Base-by-base conservation (phyloP, 2,888 invertebrate species). In the Scaptomyza parva region DNA sequence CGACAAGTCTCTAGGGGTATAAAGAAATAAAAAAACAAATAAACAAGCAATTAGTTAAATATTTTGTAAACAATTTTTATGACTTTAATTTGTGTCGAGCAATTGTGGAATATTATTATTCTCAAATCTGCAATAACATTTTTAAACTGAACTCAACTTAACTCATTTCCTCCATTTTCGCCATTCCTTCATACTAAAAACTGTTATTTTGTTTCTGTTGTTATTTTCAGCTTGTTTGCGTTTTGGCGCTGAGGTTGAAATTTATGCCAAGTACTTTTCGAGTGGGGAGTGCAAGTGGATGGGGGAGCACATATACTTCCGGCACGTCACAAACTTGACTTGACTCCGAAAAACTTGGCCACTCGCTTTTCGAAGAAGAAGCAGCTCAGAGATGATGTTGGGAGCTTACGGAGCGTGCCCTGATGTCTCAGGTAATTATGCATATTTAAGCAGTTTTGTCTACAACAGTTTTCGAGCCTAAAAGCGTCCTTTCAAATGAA, bases 371-470 rank as follows among this genome's bases (percentile, higher is more conserved):
- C 8, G 26, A 8, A 20, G 17, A 20, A 20, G 39, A 26, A 54
- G 11, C 5, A 35, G 33, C 39, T 40, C 30, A 0, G 9, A 22
- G n/a, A n/a, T 2, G 33, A 6, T 14, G 20, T 9, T 3, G 4
- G 48, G 22, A 22, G 48, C 33, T 20, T 33, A 12, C 48, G 28
- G 50, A 50, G 35, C 79, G 63, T 62, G 20, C 44, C 50, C 72
- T 51, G 63, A 69, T 70, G 86, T 77, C 74, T 72, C 76, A 90
- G 89, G 90, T 89, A 89, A 89, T 89, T 89, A 89, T 90, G 90
- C 88, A 89, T 90, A 89, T 89, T 89, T 89, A 89, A 89, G 83
- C 81, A 89, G 89, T 89, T 81, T 83, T 88, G 88, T 83, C 84
- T 83, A 82, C 86, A 83, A 68, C 88, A 81, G 78, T 85, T 87